phyloP scores from a whole-genome alignment of 2,113 vertebrate species.

The Athene cunicularia region DNA sequence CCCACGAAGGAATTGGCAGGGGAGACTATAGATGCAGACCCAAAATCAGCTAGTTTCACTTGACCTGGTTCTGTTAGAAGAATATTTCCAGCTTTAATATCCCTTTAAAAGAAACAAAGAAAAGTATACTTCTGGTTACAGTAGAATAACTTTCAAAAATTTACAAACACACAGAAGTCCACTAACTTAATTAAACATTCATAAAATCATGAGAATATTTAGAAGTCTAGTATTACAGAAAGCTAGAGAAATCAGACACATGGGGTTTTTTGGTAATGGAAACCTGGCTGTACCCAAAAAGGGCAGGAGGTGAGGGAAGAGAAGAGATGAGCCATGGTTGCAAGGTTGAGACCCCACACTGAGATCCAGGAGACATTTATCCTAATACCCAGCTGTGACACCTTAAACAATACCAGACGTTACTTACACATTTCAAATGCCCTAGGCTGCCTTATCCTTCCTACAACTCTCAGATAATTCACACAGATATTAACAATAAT shows the following conservation, averaged over 20 bases:
- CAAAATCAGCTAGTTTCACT: slow-evolving; percentile 98
- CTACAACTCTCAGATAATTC: background rate
- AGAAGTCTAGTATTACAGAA: background rate
- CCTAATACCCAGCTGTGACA: background rate
- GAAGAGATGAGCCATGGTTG: background rate
- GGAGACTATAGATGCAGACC: slow-evolving; percentile 95
- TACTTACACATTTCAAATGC: background rate
- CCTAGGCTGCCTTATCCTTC: background rate
- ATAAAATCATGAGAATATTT: background rate
- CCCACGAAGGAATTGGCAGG: slow-evolving; percentile 99
- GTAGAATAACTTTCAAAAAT: background rate
- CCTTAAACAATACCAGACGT: background rate
- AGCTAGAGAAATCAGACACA: background rate
- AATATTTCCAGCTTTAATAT: slow-evolving; percentile 99
- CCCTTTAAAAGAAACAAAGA: slow-evolving; percentile 76
- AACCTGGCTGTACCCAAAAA: background rate
- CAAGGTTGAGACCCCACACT: background rate
- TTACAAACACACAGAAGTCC: background rate
- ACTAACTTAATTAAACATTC: background rate
- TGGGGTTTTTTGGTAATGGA: background rate
- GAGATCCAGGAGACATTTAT: background rate
- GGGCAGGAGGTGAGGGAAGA: background rate
- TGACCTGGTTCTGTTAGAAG: slow-evolving; percentile 97
- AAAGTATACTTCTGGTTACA: background rate
- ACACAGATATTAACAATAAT: background rate